Evolutionary conservation across 2,888 invertebrate genomes (phyloP).

Genomic region (Exephanes ischioxanthus): DNA sequence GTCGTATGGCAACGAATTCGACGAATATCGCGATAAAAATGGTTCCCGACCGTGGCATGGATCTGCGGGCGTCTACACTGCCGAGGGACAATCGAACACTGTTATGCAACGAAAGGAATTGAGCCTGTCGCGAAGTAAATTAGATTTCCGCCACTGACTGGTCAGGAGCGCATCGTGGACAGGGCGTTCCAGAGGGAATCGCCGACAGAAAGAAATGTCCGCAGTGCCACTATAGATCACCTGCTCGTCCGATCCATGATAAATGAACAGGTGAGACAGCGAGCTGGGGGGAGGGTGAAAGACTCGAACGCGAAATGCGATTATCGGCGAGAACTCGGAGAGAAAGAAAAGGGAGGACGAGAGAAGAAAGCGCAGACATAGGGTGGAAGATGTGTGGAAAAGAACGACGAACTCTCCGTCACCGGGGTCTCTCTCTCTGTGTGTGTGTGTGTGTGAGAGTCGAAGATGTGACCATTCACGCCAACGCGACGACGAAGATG

Average conservation of each 20-base stretch:
- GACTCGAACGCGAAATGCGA: conserved; percentile 61
- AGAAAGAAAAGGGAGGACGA: conserved; percentile 17
- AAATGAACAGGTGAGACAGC: conserved; percentile 54
- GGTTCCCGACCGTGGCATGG: background rate
- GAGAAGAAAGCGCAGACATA: background rate
- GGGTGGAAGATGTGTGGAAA: conserved; percentile 33
- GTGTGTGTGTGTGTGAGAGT: conserved; percentile 11
- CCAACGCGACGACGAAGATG: conserved; percentile 54
- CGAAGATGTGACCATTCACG: conserved; percentile 66
- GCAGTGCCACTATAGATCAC: conserved; percentile 26
- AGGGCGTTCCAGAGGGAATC: background rate
- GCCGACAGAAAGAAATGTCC: conserved; percentile 1
- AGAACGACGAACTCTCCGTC: conserved; percentile 36
- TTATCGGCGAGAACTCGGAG: conserved; percentile 51
- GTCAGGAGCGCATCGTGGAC: background rate
- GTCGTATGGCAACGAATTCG: background rate
- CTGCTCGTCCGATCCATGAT: conserved; percentile 56
- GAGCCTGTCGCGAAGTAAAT: conserved; percentile 1
- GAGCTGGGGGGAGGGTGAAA: conserved; percentile 10
- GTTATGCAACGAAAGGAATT: background rate
- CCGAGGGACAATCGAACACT: background rate
- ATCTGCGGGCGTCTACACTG: background rate
- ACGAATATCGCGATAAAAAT: background rate
- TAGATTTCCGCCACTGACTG: background rate
- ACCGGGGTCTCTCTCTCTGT: background rate